Evolutionary conservation across 2,113 vertebrate genomes (phyloP).

Genomic region (Perccottus glenii): DNA sequence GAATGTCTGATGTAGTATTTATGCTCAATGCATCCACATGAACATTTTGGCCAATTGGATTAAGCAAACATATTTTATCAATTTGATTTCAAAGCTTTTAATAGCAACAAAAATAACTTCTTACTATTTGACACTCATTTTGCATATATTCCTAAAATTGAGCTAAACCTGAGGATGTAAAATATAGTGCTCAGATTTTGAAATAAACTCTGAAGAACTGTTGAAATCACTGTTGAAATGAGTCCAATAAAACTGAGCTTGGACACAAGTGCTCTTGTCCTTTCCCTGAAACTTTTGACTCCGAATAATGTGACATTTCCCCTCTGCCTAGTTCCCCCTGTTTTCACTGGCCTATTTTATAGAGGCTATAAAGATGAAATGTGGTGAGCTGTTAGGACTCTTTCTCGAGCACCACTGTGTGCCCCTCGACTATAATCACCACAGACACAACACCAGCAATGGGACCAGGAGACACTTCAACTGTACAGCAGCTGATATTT

Average conservation of each 20-base stretch:
- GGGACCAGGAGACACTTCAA: slow-evolving; percentile 25
- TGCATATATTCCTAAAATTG: neutral
- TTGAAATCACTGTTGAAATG: slow-evolving; percentile 8
- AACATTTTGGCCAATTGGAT: too few species aligned
- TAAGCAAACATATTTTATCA: too few species aligned
- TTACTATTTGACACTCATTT: neutral
- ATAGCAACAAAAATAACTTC: too few species aligned
- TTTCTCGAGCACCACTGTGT: slow-evolving; percentile 43
- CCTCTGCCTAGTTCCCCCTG: slow-evolving; percentile 48
- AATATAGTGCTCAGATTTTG: neutral
- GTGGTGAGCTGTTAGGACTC: slow-evolving; percentile 55
- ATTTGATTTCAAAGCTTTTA: too few species aligned
- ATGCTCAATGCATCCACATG: too few species aligned
- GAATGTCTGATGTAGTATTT: too few species aligned
- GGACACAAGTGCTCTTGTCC: slow-evolving; percentile 61
- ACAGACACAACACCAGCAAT: slow-evolving; percentile 20
- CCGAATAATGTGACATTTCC: slow-evolving; percentile 70
- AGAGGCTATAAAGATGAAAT: slow-evolving; percentile 75
- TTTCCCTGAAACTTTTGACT: slow-evolving; percentile 42
- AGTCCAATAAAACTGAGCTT: slow-evolving; percentile 17
- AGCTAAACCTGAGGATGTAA: neutral
- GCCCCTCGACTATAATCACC: slow-evolving; percentile 46
- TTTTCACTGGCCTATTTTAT: slow-evolving; percentile 70
- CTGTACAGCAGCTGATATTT: too few species aligned
- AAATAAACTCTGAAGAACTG: slow-evolving; percentile 5